A percentile compares a stretch with the other conserved stretches of the same genome.
phyloP scores from a whole-genome alignment of 2,113 vertebrate species.

The Myanophis thanlyinensis region DNA sequence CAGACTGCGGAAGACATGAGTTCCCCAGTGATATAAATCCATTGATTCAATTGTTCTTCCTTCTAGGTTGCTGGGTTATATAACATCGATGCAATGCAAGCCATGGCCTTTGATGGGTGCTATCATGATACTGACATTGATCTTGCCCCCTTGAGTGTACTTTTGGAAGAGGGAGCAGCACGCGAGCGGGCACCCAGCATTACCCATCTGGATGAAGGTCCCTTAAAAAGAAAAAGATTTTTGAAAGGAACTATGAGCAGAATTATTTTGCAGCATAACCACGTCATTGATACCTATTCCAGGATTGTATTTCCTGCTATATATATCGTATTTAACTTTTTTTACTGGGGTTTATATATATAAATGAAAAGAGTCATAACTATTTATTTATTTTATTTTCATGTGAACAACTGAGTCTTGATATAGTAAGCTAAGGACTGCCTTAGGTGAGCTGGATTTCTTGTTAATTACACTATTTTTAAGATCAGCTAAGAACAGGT shows the following conservation, averaged over 20 bases:
- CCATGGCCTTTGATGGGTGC: slow-evolving; percentile 87
- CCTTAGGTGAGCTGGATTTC: not conserved
- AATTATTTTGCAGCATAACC: slow-evolving; percentile 87
- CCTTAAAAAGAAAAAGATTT: slow-evolving; percentile 74
- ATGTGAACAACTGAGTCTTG: not conserved
- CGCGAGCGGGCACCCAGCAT: slow-evolving; percentile 58
- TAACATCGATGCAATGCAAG: slow-evolving; percentile 76
- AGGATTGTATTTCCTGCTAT: slow-evolving; percentile 85
- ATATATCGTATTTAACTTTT: slow-evolving; percentile 89
- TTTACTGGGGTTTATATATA: slow-evolving; percentile 91
- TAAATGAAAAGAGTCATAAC: slow-evolving; percentile 54
- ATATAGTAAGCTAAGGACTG: not conserved
- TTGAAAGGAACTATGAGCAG: slow-evolving; percentile 75
- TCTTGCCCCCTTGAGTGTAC: slow-evolving; percentile 54
- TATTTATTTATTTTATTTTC: not conserved
- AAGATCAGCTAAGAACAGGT: not conserved
- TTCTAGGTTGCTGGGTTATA: slow-evolving; percentile 75
- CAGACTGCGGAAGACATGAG: not conserved
- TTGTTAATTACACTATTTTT: not conserved
- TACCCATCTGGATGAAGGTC: slow-evolving; percentile 46
- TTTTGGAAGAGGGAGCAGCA: slow-evolving; percentile 58
- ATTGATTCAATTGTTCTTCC: slow-evolving; percentile 15
- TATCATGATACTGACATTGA: slow-evolving; percentile 79
- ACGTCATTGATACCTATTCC: slow-evolving; percentile 90
- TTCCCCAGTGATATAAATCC: not conserved